These are phyloP conservation scores for Caenorhabditis wallacei DNA, from an alignment of 2,888 invertebrate genomes.

Conservation along the genomic window DNA sequence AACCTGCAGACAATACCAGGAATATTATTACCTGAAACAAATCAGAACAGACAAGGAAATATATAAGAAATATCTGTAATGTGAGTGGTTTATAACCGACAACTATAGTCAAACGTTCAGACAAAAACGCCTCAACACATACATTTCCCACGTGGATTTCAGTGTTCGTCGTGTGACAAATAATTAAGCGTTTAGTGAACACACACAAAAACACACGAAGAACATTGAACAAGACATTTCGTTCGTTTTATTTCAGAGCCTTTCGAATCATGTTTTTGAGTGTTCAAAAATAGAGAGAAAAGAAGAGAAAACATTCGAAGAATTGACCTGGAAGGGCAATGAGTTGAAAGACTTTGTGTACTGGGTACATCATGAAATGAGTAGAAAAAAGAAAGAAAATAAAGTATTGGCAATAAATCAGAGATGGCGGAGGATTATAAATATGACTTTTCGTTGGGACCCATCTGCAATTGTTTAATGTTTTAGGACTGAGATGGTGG, in stretches of 20 bases:
- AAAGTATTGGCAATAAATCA: slow-evolving; percentile 14
- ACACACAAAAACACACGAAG: slow-evolving; percentile 1
- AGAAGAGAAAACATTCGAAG: neutral
- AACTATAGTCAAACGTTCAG: neutral
- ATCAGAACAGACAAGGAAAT: slow-evolving; percentile 29
- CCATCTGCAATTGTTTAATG: too few species aligned
- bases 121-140: slow-evolving; percentile 4
- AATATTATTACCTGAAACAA: neutral
- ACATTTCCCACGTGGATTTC: slow-evolving; percentile 30
- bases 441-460: slow-evolving; percentile 2
- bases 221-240: slow-evolving; percentile 14
- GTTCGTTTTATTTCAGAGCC: slow-evolving; percentile 7
- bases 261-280: slow-evolving; percentile 9
- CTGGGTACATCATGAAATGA: slow-evolving; percentile 2
- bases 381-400: neutral
- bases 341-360: neutral
- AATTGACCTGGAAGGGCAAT: slow-evolving; percentile 8
- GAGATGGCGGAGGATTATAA: slow-evolving; percentile 12
- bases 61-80: neutral
- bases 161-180: slow-evolving; percentile 25
- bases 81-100: neutral
- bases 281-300: neutral
- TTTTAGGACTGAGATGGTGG: too few species aligned
- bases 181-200: slow-evolving; percentile 18
- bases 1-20: slow-evolving; percentile 8